These are phyloP conservation scores for Macrosteles quadrilineatus DNA, from an alignment of 1,140 invertebrate genomes.

Conservation along the genomic window DNA sequence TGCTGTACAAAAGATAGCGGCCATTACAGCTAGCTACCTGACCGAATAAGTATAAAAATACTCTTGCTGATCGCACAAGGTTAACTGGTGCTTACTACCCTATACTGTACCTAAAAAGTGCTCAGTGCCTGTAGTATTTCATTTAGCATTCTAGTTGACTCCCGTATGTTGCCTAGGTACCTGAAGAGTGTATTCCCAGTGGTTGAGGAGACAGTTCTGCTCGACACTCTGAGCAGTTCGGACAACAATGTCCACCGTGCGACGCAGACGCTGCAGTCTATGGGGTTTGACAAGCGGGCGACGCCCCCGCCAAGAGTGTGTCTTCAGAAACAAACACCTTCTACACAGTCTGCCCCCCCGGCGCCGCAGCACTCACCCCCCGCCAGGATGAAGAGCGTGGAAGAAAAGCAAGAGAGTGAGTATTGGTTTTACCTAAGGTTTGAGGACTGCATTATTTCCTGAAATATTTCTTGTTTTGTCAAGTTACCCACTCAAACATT, in stretches of 20 bases:
- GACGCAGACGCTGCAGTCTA: constrained; percentile 71
- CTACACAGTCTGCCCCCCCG: constrained; percentile 48
- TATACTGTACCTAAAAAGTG: too few relatives aligned
- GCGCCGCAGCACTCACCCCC: constrained; percentile 56
- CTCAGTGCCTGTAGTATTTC: too few relatives aligned
- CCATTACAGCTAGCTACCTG: too few relatives aligned
- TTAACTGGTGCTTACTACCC: too few relatives aligned
- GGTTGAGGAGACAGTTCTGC: constrained; percentile 83
- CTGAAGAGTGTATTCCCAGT: constrained; percentile 90
- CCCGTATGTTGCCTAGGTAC: constrained; percentile 62
- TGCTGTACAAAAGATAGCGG: too few relatives aligned
- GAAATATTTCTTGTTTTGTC: too few relatives aligned
- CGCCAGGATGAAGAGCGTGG: constrained; percentile 64
- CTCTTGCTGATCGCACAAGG: too few relatives aligned
- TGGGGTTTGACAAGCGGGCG: constrained; percentile 82
- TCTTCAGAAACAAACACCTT: constrained; percentile 44
- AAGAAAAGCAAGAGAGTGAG: constrained; percentile 75
- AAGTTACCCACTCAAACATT: too few relatives aligned
- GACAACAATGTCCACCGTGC: constrained; percentile 88
- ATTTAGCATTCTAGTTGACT: too few relatives aligned
- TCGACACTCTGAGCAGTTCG: constrained; percentile 79
- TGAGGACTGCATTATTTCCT: too few relatives aligned
- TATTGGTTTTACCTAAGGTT: constrained; percentile 32
- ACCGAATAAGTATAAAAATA: too few relatives aligned
- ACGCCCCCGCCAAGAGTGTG: constrained; percentile 47